Base-by-base conservation (phyloP, 1,140 invertebrate genomes). In the Scylla paramamosain region DNA sequence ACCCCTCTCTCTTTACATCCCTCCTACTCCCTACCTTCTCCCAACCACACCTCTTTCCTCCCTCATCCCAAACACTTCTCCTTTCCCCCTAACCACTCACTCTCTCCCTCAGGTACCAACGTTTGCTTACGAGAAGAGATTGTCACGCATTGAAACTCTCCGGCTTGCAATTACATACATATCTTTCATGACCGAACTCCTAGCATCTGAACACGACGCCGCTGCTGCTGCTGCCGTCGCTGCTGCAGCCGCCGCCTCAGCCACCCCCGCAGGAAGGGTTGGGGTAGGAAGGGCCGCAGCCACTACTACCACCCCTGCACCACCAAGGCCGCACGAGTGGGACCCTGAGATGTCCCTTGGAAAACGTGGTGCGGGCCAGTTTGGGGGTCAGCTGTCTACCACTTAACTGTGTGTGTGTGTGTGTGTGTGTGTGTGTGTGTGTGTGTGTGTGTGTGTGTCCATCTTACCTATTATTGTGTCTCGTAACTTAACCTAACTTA, bases 161-260 rank as follows among this genome's bases (percentile, higher is more conserved):
- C 98, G 99, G 0, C 97, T 99, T 96, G 99, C 99, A 12, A 99
- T 99, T 96, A 99, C 99, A 14, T 99, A 99, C 97, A 99, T 99
- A 96, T 98, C 98, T 59, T 99, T 99, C 97, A 99, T 99, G 98
- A 98, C 98, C 89, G 99, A 99, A 96, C 97, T 99, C 16, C 97
- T 99, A 10, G 96, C 96, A 88, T 96, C 92, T 0, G 96, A 96
- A 20, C 94, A 96, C n/a, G 96, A 95, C 3, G 95, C 93, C 4
- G 89, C 93, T 16, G 96, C 94, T 14, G 92, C 92, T 29, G 93
- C 94, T 25, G 95, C 93, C 82, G 95, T 95, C 12, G 94, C 95
- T 8, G 90, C 93, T 4, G 94, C 92, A 0, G 67, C 95, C 29
- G 84, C 95, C 77, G 46, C 91, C n/a, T 86, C 91, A 1, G 59